phyloP scores from a whole-genome alignment of 2,888 invertebrate genomes.

The Melinaea marsaeus region DNA sequence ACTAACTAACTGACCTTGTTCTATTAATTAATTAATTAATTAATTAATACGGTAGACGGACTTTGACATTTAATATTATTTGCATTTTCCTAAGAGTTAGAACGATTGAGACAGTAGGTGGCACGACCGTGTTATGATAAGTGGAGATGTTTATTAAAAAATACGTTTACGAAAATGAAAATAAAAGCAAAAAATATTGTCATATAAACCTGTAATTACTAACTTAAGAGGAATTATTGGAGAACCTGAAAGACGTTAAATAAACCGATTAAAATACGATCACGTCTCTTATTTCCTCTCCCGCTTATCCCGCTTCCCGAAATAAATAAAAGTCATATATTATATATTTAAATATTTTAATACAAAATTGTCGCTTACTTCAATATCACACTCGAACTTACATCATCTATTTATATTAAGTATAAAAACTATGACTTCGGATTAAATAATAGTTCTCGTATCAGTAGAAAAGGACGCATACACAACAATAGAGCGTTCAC shows the following conservation, averaged over 20 bases:
- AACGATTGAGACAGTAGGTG: constrained; percentile 77
- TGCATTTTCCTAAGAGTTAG: constrained; percentile 77
- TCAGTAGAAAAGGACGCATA: constrained; percentile 67
- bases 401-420: constrained; percentile 77
- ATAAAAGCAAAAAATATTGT: constrained; percentile 77
- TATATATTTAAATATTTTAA: constrained; percentile 68
- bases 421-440: constrained; percentile 78
- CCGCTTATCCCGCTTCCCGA: background rate
- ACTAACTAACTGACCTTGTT: constrained; percentile 57
- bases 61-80: constrained; percentile 75
- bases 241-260: constrained; percentile 76
- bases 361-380: constrained; percentile 72
- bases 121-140: constrained; percentile 75
- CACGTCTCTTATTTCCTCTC: constrained; percentile 53
- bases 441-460: constrained; percentile 74
- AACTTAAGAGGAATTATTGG: constrained; percentile 77
- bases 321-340: constrained; percentile 13
- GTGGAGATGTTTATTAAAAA: constrained; percentile 76
- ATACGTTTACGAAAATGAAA: constrained; percentile 75
- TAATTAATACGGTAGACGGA: constrained; percentile 65
- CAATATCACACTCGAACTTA: constrained; percentile 78
- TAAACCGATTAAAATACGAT: constrained; percentile 75
- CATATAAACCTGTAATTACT: constrained; percentile 77
- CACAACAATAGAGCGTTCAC: constrained; percentile 67
- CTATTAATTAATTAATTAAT: constrained; percentile 68